Evolutionary conservation across 2,888 invertebrate genomes (phyloP), one percentile per base, ranked within the genome.

Genomic region (Cheiracanthium punctorium): DNA sequence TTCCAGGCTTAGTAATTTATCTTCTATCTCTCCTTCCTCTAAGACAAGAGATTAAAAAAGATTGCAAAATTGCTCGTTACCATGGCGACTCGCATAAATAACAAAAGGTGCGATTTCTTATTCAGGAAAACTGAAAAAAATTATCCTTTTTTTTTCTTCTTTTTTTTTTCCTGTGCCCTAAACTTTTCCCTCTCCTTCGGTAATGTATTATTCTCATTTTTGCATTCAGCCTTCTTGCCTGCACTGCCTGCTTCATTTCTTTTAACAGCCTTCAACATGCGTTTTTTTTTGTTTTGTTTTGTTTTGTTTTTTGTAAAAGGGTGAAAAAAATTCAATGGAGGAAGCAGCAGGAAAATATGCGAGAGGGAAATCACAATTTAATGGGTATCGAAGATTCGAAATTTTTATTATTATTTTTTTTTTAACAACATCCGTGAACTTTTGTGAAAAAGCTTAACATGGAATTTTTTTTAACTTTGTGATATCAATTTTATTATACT

Each of bases 21-120:
- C 48, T 48, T 48, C 48, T 48, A 48, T 48, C 48, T 2, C 17
- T 48, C 48, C 17, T 48, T 48, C 17, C 48, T 2, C 48, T 48
- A 48, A 48, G 48, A 48, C 48, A 48, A 48, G 48, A 48, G 48
- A 48, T 48, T 48, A 48, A 17, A n/a, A 48, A 48, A 48, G 48
- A 48, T 48, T 48, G 48, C 48, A 17, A 48, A 48, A 48, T 48
- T 48, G 48, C 48, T 17, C 48, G 48, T 48, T 48, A 17, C 48
- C 48, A 48, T 48, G 48, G 48, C 2, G 48, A 48, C 48, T 2
- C 48, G 17, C 48, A 48, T 48, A 48, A 48, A 48, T 48, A 17
- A 48, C 48, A 48, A 48, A 48, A 48, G 48, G 48, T 48, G 48
- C 48, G 48, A 48, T 37, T 37, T 37, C 12, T 37, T 37, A 37